These are phyloP conservation scores for Sebastes umbrosus DNA, from an alignment of 2,797 vertebrate genomes.

Conservation along the genomic window DNA sequence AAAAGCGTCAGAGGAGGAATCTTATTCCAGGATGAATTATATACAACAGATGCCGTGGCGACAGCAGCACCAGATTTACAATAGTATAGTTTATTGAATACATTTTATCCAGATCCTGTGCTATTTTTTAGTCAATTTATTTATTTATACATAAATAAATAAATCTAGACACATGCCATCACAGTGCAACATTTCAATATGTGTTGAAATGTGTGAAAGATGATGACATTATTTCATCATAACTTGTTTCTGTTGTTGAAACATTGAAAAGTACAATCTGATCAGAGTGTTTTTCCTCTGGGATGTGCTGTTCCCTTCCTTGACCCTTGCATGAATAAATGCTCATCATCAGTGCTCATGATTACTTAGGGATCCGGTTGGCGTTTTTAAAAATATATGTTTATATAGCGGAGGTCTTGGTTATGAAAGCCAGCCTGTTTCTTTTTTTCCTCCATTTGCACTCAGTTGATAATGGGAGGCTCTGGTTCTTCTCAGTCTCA, in stretches of 20 bases:
- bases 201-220: constrained; percentile 23
- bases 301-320: not conserved
- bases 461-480: not conserved
- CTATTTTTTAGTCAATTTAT: not conserved
- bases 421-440: not conserved
- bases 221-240: constrained; percentile 16
- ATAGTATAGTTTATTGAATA: not conserved
- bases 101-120: not conserved
- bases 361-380: not conserved
- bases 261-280: not conserved
- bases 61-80: not conserved
- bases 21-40: not conserved
- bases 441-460: not conserved
- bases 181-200: not conserved
- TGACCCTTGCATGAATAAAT: not conserved
- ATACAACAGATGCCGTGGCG: fast-evolving
- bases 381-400: not conserved
- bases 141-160: no score
- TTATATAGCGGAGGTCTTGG: not conserved
- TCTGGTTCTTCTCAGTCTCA: constrained; percentile 41
- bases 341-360: not conserved
- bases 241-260: not conserved
- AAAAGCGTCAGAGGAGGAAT: not conserved
- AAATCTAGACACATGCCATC: not conserved
- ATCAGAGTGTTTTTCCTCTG: constrained; percentile 10